Base-by-base conservation (phyloP, 2,113 vertebrate species). In the Sinocyclocheilus maitianheensis region DNA sequence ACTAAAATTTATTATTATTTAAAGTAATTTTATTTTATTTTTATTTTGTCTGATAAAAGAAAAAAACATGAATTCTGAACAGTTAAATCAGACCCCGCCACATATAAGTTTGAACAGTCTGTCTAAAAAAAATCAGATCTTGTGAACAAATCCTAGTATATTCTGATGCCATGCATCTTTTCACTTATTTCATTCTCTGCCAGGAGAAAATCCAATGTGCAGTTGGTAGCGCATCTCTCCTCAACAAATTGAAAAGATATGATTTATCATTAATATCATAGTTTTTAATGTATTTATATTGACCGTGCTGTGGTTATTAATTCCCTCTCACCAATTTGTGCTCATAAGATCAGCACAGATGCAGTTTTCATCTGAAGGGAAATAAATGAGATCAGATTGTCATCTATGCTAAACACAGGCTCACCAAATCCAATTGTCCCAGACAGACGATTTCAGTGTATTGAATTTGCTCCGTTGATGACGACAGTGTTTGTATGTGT, bases 391-490 rank as follows among this genome's bases (percentile, higher is more conserved):
- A 81, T 81, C 40, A 81, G 22, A 46, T 65, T 48, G 60, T 46
- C 62, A 26, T 81, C 79, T 48, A 48, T 48, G 79, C 37, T 81
- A 65, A 65, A 65, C 77, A 24, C 79, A 81, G 60, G 40, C 60
- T 30, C 40, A 26, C n/a, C 3, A 48, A 81, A 81, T 65, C 40
- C 40, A 65, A 30, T 65, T 81, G 18, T 26, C n/a, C n/a, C 60
- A 48, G 40, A 18, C 37, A 5, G 40, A 43, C 4, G n/a, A 26
- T 65, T 81, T 65, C 12, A 46, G 58, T 24, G 12, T 46, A 81
- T 46, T 48, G 60, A 81, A 48, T 81, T 81, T 30, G 40, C 60
- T 65, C 37, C 1, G 37, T 13, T 65, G 43, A 65, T 81, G 37
- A 65, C 37, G 37, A 3, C 40, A 14, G 43, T 26, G 13, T 46